These are phyloP conservation scores for Raphicerus campestris DNA, from an alignment of 2,113 vertebrate species.

Conservation along the genomic window DNA sequence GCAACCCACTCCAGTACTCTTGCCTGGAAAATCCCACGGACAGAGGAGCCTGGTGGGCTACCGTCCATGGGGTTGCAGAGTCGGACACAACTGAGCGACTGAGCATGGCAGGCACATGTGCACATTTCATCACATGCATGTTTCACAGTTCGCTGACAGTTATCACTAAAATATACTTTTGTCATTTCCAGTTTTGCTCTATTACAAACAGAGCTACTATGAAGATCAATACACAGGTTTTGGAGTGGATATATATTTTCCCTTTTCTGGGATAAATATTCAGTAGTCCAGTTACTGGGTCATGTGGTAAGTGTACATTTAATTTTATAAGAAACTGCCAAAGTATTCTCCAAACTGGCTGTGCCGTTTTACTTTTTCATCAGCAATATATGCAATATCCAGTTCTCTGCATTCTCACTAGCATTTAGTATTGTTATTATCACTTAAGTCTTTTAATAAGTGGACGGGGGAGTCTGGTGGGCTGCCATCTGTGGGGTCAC, in stretches of 20 bases:
- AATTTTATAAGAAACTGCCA: not conserved
- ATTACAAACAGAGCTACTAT: not conserved
- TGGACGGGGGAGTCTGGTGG: too few relatives aligned
- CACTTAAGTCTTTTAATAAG: not conserved
- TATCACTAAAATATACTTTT: not conserved
- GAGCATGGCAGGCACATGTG: accelerated
- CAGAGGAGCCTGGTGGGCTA: not conserved
- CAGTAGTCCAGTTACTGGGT: not conserved
- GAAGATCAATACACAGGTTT: not conserved
- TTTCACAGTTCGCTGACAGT: not conserved
- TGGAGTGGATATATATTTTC: not conserved
- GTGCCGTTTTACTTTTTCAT: not conserved
- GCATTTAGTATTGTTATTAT: not conserved
- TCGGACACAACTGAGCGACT: accelerated
- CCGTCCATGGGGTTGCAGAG: not conserved
- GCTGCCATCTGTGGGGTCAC: too few relatives aligned
- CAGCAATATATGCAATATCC: not conserved
- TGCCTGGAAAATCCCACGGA: not conserved
- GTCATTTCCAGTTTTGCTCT: not conserved
- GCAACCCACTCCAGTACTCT: not conserved
- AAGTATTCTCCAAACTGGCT: not conserved
- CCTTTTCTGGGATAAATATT: not conserved
- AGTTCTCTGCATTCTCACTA: not conserved
- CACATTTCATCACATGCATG: too few relatives aligned
- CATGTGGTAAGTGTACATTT: not conserved